Percentiles rank a stretch among this genome's conserved stretches.
Conservation (phyloP, 2,888 invertebrate genomes). For the Eupeodes latifasciatus region DNA sequence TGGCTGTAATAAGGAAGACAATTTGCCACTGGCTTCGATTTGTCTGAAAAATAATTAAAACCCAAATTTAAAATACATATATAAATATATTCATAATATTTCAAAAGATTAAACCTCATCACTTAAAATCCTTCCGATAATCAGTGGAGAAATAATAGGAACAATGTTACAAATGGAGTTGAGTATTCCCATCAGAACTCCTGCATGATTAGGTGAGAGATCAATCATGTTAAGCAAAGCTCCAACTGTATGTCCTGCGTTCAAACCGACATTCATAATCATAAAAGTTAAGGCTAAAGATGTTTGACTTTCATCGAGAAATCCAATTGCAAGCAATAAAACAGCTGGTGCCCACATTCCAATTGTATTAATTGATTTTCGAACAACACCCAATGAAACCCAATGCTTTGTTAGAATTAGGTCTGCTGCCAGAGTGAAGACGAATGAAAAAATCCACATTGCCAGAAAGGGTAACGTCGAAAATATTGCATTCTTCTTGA, state of each 20-base stretch:
- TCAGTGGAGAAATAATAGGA: slow-evolving; percentile 86
- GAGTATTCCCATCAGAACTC: slow-evolving; percentile 87
- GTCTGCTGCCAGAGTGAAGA: slow-evolving; percentile 84
- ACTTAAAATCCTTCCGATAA: slow-evolving; percentile 85
- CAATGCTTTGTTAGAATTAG: slow-evolving; percentile 82
- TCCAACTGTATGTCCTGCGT: slow-evolving; percentile 84
- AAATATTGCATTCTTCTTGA: slow-evolving; percentile 85
- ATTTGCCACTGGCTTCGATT: slow-evolving; percentile 87
- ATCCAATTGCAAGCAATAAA: slow-evolving; percentile 85
- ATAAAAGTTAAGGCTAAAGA: slow-evolving; percentile 85
- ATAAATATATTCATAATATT: slow-evolving; percentile 54
- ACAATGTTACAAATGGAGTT: slow-evolving; percentile 86
- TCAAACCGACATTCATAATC: slow-evolving; percentile 85
- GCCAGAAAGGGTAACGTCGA: slow-evolving; percentile 85
- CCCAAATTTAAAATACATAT: slow-evolving; percentile 55
- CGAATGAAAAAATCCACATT: slow-evolving; percentile 84
- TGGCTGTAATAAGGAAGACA: slow-evolving; percentile 88
- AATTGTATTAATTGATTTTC: slow-evolving; percentile 80
- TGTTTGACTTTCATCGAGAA: slow-evolving; percentile 82
- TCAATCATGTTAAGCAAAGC: slow-evolving; percentile 86
- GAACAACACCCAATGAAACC: slow-evolving; percentile 81
- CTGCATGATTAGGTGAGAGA: slow-evolving; percentile 87
- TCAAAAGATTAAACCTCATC: slow-evolving; percentile 77
- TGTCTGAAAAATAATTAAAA: slow-evolving; percentile 83
- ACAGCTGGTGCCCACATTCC: slow-evolving; percentile 85